A percentile compares a stretch with the other conserved stretches of the same genome.
Evolutionary conservation across 2,113 vertebrate genomes (phyloP).

Genomic region (Neotoma lepida): DNA sequence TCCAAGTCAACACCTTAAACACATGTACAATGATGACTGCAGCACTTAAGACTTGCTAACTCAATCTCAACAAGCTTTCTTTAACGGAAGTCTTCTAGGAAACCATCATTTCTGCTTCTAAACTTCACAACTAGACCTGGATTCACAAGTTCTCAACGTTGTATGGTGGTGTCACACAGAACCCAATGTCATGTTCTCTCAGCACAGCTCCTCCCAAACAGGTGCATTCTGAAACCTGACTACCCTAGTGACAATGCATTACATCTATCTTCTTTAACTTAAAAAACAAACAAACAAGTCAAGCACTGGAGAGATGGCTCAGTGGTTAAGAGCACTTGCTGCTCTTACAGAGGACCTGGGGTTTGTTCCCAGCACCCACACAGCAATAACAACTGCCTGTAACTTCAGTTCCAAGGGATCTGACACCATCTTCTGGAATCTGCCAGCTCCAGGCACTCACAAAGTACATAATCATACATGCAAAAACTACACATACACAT

Average conservation of each 20-base stretch:
- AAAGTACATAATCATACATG: not conserved
- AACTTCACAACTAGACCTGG: not conserved
- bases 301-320: not conserved
- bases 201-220: not conserved
- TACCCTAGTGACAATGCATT: not conserved
- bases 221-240: not conserved
- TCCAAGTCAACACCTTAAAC: not conserved
- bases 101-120: not conserved
- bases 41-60: not conserved
- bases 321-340: not conserved
- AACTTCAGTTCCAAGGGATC: not conserved
- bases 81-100: not conserved
- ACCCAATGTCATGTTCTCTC: not conserved
- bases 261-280: not conserved
- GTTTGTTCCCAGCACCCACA: not conserved
- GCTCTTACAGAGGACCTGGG: not conserved
- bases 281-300: not conserved
- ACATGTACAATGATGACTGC: too few species aligned
- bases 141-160: not conserved
- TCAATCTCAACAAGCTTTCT: not conserved
- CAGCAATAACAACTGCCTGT: not conserved
- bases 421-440: not conserved
- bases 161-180: not conserved
- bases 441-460: too few species aligned
- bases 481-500: not conserved